Percentiles rank a stretch among this genome's conserved stretches.
Conservation (phyloP, 2,113 vertebrate species). For the Columba livia region DNA sequence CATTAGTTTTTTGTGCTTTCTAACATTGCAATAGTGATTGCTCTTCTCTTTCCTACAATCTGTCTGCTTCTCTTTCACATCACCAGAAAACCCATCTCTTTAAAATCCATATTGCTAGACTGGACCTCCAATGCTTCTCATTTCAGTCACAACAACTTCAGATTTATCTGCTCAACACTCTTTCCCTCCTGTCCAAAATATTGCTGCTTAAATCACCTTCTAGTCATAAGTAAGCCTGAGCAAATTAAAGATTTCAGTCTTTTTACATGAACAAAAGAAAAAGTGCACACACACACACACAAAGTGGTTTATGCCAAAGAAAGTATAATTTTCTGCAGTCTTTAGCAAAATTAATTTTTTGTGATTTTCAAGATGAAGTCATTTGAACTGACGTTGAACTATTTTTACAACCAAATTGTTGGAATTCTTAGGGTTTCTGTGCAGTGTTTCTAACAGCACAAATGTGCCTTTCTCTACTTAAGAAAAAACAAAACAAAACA, state of each 20-base stretch:
- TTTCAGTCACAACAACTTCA: not conserved
- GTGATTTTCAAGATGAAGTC: not conserved
- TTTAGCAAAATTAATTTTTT: not conserved
- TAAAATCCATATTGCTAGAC: not conserved
- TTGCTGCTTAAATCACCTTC: not conserved
- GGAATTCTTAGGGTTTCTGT: not conserved
- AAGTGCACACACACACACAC: too few relatives aligned
- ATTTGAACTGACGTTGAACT: not conserved
- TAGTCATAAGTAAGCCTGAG: not conserved
- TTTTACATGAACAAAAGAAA: not conserved
- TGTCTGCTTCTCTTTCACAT: not conserved
- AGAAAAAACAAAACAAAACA: too few relatives aligned
- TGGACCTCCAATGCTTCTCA: not conserved
- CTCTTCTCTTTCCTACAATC: not conserved
- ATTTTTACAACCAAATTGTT: not conserved
- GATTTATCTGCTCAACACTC: not conserved
- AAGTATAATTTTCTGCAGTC: not conserved
- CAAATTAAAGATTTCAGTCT: not conserved
- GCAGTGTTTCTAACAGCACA: not conserved
- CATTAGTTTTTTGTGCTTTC: conserved; percentile 14
- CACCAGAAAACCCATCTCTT: not conserved
- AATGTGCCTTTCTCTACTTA: not conserved
- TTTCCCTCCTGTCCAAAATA: not conserved
- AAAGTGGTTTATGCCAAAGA: not conserved
- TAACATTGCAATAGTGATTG: not conserved